Conservation (phyloP, 1,140 invertebrate species). For the Neodiprion lecontei region DNA sequence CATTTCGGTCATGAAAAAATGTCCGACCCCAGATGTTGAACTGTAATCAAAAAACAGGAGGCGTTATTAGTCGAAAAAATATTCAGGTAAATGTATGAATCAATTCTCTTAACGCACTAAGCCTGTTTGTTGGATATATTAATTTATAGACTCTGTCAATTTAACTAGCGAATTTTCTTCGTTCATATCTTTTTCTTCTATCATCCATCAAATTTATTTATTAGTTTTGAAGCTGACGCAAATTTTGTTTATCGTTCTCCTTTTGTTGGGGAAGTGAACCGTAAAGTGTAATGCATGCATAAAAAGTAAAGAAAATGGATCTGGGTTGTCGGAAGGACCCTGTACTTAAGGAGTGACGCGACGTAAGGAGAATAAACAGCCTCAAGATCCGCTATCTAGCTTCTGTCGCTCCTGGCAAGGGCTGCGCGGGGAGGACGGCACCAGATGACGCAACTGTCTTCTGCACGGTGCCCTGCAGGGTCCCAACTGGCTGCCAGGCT, state of each 20-base stretch:
- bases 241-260: too few species aligned
- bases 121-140: too few species aligned
- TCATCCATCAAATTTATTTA: not conserved
- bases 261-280: too few species aligned
- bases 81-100: too few species aligned
- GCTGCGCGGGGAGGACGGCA: slow-evolving; percentile 9
- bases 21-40: too few species aligned
- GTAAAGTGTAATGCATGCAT: too few species aligned
- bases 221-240: too few species aligned
- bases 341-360: not conserved
- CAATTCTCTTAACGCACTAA: too few species aligned
- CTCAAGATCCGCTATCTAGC: slow-evolving; percentile 18
- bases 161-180: not conserved
- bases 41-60: too few species aligned
- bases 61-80: too few species aligned
- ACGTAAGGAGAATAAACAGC: not conserved
- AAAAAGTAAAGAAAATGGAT: not conserved
- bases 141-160: too few species aligned
- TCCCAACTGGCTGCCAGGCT: not conserved
- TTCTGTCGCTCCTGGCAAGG: slow-evolving; percentile 16
- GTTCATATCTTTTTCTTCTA: not conserved
- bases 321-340: not conserved
- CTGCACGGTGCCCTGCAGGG: not conserved
- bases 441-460: not conserved
- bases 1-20: too few species aligned